Evolutionary conservation across 2,888 invertebrate species (phyloP).

Genomic region (Aplocera efformata): DNA sequence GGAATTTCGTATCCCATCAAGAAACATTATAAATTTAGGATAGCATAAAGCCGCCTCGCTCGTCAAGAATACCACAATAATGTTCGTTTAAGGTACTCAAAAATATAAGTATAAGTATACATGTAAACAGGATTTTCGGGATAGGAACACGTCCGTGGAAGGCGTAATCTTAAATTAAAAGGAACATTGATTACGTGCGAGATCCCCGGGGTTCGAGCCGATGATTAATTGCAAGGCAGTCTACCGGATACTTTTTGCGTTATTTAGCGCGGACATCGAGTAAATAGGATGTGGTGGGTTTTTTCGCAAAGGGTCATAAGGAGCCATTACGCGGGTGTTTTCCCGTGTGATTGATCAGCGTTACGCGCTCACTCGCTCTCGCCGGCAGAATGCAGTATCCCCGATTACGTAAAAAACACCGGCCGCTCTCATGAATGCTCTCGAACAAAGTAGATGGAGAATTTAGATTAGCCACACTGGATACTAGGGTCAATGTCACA

Average conservation of each 20-base stretch:
- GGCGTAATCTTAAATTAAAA: conserved; percentile 50
- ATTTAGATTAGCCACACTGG: too few species aligned
- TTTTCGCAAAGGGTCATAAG: conserved; percentile 49
- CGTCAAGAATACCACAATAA: conserved; percentile 5
- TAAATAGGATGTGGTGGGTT: conserved; percentile 56
- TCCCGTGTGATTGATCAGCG: conserved; percentile 64
- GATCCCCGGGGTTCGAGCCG: conserved; percentile 37
- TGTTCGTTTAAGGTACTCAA: conserved; percentile 3
- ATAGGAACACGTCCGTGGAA: conserved; percentile 26
- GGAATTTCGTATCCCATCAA: conserved; percentile 19
- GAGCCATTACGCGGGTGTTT: conserved; percentile 65
- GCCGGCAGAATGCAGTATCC: conserved; percentile 19
- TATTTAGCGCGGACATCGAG: conserved; percentile 56
- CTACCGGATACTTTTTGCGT: conserved; percentile 60
- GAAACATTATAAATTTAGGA: conserved; percentile 21
- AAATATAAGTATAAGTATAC: conserved; percentile 7
- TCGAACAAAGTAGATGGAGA: conserved; percentile 7
- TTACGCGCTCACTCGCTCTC: conserved; percentile 34
- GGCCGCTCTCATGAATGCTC: conserved; percentile 9
- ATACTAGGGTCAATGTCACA: too few species aligned
- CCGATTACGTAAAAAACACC: conserved; percentile 20
- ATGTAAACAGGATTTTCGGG: conserved; percentile 27
- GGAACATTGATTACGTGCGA: conserved; percentile 48
- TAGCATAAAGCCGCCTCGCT: conserved; percentile 10
- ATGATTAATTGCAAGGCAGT: conserved; percentile 58